phyloP scores from a whole-genome alignment of 2,888 invertebrate species.

The Pocota personata region DNA sequence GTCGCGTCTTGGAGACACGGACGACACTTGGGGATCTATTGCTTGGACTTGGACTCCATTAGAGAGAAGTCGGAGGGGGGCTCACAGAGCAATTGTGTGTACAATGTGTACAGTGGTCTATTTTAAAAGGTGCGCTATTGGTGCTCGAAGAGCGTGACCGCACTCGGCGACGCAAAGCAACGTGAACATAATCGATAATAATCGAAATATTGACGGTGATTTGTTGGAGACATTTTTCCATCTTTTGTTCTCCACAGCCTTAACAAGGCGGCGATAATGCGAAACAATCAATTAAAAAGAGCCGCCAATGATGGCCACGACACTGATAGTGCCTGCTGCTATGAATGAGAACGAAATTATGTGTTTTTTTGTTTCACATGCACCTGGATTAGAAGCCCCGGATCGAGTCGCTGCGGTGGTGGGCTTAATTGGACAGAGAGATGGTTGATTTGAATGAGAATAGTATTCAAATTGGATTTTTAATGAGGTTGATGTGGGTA shows the following conservation, averaged over 20 bases:
- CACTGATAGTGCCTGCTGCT: slow-evolving; percentile 41
- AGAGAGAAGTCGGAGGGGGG: neutral
- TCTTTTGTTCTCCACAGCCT: slow-evolving; percentile 59
- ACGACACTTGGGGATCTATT: slow-evolving; percentile 72
- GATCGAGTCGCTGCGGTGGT: neutral
- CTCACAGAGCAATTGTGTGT: slow-evolving; percentile 26
- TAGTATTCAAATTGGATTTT: slow-evolving; percentile 52
- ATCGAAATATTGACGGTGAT: slow-evolving; percentile 70
- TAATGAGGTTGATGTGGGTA: slow-evolving; percentile 44
- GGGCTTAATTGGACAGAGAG: slow-evolving; percentile 53
- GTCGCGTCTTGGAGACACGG: slow-evolving; percentile 67
- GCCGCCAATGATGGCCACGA: slow-evolving; percentile 60
- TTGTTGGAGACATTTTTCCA: slow-evolving; percentile 69
- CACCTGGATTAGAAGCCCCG: slow-evolving; percentile 42
- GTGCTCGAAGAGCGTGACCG: slow-evolving; percentile 62
- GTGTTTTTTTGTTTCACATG: slow-evolving; percentile 17
- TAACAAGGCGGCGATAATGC: slow-evolving; percentile 68
- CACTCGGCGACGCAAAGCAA: slow-evolving; percentile 25
- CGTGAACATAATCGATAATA: slow-evolving; percentile 72
- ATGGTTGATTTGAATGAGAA: slow-evolving; percentile 63
- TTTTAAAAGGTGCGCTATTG: slow-evolving; percentile 74
- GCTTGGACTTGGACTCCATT: slow-evolving; percentile 33
- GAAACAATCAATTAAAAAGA: slow-evolving; percentile 71
- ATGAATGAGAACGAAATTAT: slow-evolving; percentile 41
- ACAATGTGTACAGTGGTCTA: slow-evolving; percentile 55